Base-by-base conservation (phyloP, 1,140 invertebrate genomes). In the Sweltsa coloradensis region DNA sequence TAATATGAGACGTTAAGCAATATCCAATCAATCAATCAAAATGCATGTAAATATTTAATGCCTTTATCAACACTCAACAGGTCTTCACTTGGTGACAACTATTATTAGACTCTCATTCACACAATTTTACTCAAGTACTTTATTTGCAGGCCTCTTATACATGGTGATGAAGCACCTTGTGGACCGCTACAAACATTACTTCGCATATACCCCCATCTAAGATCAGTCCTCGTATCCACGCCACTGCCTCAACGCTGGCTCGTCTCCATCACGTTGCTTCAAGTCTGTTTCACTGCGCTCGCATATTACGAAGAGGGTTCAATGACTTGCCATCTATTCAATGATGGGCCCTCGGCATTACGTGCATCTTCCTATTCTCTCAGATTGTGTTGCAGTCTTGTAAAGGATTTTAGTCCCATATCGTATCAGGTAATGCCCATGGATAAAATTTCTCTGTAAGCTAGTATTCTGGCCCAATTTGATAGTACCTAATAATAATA, bases 111-210 rank as follows among this genome's bases (percentile, higher is more conserved):
- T 44, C 29, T 43, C n/a, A n/a, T n/a, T n/a, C 26, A 23, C 21
- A 22, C 7, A 16, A 39, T 37, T 13, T 44, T 34, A 27, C 7
- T 9, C 13, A 45, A 24, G 24, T 50, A 48, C 52, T 19, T 46
- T 41, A 47, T 51, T 55, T 55, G 27, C 56, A 79, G 90, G 89
- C 37, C 66, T 97, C 45, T 61, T 97, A 2, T 97, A 97, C 67
- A 75, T 97, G 55, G 65, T 80, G 51, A 67, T 95, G n/a, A 97
- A 97, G 65, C 90, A 97, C 70, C 76, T 88, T 50, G 90, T 85
- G 48, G 92, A 96, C 65, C 82, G 91, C 45, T 91, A 97, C 63
- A 97, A 97, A 67, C 78, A 97, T 37, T 96, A 88, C 65, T 97
- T 94, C 67, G 92, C 89, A 1, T 97, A 97, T 63, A 86, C 84